Evolutionary conservation across 2,888 invertebrate species (phyloP).

Genomic region (Nebria brevicollis): DNA sequence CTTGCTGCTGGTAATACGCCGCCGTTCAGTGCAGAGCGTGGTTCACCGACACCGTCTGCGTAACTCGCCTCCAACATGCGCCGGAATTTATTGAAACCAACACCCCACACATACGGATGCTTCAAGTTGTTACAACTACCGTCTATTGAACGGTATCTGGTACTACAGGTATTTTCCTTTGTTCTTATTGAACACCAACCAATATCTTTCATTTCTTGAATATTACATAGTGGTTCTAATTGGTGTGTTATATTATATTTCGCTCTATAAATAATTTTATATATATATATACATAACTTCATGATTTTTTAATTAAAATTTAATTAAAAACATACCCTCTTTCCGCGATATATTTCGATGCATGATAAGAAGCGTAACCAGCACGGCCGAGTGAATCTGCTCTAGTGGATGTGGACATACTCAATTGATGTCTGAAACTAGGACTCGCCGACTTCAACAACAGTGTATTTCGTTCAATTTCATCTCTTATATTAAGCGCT

Average conservation of each 20-base stretch:
- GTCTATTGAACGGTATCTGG: conserved; percentile 73
- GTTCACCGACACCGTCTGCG: conserved; percentile 77
- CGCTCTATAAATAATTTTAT: conserved; percentile 48
- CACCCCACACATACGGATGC: conserved; percentile 74
- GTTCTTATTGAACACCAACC: conserved; percentile 21
- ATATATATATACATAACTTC: neutral
- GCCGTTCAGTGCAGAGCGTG: conserved; percentile 67
- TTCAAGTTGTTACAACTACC: conserved; percentile 82
- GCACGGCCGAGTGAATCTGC: conserved; percentile 72
- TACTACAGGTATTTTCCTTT: conserved; percentile 17
- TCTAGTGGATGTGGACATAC: conserved; percentile 70
- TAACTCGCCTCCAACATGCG: conserved; percentile 80
- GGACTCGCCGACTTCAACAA: conserved; percentile 69
- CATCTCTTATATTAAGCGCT: conserved; percentile 67
- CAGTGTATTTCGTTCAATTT: conserved; percentile 66
- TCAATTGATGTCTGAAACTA: conserved; percentile 76
- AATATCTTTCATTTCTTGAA: conserved; percentile 2
- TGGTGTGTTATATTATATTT: conserved; percentile 53
- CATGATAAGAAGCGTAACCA: conserved; percentile 76
- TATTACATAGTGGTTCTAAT: conserved; percentile 52
- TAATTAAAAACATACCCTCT: conserved; percentile 61
- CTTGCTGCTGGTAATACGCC: conserved; percentile 76
- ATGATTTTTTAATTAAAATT: conserved; percentile 45
- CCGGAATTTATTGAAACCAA: conserved; percentile 78
- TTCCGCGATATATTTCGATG: conserved; percentile 70